Conservation (phyloP, 1,140 invertebrate species). For the Sycobia sp. region DNA sequence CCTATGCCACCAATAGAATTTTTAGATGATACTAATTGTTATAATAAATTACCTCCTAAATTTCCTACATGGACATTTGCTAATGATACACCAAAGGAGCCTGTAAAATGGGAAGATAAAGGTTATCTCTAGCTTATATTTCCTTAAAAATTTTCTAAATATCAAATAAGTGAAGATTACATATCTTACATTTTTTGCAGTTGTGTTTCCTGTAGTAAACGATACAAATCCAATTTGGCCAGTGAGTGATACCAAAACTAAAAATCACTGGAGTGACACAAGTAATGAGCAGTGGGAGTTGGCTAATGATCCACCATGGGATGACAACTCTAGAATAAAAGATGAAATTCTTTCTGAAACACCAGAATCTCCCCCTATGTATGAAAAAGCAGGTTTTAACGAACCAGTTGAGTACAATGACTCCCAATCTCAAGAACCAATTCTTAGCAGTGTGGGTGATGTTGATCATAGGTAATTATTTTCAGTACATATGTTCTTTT, state of each 20-base stretch:
- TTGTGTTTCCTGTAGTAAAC: conserved; percentile 47
- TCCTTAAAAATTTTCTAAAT: conserved; percentile 21
- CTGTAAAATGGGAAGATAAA: conserved; percentile 54
- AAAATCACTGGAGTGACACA: conserved; percentile 49
- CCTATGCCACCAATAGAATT: conserved; percentile 66
- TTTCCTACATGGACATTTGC: conserved; percentile 60
- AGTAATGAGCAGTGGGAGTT: conserved; percentile 54
- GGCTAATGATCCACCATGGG: conserved; percentile 49
- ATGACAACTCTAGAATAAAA: conserved; percentile 44
- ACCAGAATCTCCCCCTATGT: conserved; percentile 71
- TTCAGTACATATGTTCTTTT: background rate
- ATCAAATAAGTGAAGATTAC: background rate
- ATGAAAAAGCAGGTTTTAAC: conserved; percentile 65
- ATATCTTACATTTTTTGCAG: conserved; percentile 25
- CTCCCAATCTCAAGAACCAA: conserved; percentile 53
- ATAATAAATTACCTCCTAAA: conserved; percentile 61
- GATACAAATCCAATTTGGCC: conserved; percentile 53
- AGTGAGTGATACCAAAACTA: conserved; percentile 46
- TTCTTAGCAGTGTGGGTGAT: conserved; percentile 61
- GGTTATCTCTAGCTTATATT: too few relatives aligned
- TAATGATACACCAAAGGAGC: conserved; percentile 50
- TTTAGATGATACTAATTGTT: conserved; percentile 58
- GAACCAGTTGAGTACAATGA: conserved; percentile 68
- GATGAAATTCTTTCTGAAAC: conserved; percentile 58
- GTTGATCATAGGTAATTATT: conserved; percentile 64